Percentiles rank a stretch among this genome's conserved stretches.
Conservation (phyloP, 2,797 vertebrate species). For the Alexandromys oeconomus region DNA sequence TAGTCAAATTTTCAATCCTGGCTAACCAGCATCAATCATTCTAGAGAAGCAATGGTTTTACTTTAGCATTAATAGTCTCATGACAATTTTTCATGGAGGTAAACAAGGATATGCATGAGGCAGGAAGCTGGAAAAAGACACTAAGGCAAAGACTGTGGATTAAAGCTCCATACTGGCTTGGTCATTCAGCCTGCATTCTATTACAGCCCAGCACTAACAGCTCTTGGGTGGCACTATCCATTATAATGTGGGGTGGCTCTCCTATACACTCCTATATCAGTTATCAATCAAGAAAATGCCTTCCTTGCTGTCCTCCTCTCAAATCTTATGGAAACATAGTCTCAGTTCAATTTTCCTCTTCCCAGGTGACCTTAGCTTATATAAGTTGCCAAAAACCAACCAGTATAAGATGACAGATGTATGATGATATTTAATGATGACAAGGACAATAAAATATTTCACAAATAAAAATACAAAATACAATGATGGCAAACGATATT, state of each 20-base stretch:
- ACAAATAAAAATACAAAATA: too few relatives aligned
- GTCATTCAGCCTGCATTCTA: not conserved
- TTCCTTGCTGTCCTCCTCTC: not conserved
- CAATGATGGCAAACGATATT: too few relatives aligned
- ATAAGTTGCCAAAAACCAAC: not conserved
- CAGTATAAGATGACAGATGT: not conserved
- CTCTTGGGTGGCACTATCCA: not conserved
- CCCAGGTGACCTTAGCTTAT: not conserved
- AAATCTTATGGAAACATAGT: not conserved
- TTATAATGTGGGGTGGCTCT: not conserved
- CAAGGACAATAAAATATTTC: too few relatives aligned
- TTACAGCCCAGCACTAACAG: not conserved
- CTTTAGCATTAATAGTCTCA: not conserved
- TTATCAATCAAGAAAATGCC: not conserved
- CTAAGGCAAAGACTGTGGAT: not conserved
- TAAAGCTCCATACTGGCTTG: not conserved
- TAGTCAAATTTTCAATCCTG: not conserved
- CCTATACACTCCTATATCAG: not conserved
- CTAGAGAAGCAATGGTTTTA: not conserved
- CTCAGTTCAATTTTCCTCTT: not conserved
- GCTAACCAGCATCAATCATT: too few relatives aligned
- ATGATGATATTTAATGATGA: too few relatives aligned
- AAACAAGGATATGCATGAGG: not conserved
- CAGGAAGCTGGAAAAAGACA: not conserved
- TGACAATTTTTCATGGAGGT: not conserved